A percentile compares a stretch with the other conserved stretches of the same genome.
phyloP scores from a whole-genome alignment of 2,113 vertebrate species.

The Microcebus ravelobensis region DNA sequence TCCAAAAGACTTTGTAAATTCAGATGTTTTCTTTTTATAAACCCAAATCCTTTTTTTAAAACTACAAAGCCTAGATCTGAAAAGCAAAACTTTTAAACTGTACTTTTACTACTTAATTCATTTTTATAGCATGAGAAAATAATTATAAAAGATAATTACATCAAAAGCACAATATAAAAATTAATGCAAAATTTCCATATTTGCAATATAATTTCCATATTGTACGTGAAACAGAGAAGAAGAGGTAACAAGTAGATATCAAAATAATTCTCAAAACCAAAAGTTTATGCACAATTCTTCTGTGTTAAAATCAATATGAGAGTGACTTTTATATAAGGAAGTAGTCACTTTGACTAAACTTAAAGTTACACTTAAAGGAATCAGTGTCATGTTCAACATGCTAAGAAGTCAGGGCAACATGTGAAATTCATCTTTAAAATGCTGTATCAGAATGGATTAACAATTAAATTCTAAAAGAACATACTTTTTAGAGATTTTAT shows the following conservation, averaged over 20 bases:
- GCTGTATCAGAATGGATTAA: background rate
- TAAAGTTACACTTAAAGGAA: background rate
- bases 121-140: constrained; percentile 23
- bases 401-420: background rate
- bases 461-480: background rate
- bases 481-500: background rate
- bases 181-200: background rate
- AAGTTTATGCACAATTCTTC: constrained; percentile 31
- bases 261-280: constrained; percentile 42
- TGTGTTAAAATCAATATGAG: constrained; percentile 30
- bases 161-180: constrained; percentile 59
- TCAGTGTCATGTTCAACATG: background rate
- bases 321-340: constrained; percentile 32
- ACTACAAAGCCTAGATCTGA: no score
- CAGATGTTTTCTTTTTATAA: constrained; percentile 25
- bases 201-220: background rate
- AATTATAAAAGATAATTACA: constrained; percentile 19
- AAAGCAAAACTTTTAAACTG: constrained; percentile 6
- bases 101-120: constrained; percentile 6
- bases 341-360: constrained; percentile 34
- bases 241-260: background rate
- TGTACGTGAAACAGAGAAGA: constrained; percentile 39
- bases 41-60: background rate
- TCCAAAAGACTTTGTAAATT: constrained; percentile 46
- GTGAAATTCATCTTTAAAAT: constrained; percentile 61